phyloP scores from a whole-genome alignment of 2,113 vertebrate species.

The Trematocara unimaculatum region DNA sequence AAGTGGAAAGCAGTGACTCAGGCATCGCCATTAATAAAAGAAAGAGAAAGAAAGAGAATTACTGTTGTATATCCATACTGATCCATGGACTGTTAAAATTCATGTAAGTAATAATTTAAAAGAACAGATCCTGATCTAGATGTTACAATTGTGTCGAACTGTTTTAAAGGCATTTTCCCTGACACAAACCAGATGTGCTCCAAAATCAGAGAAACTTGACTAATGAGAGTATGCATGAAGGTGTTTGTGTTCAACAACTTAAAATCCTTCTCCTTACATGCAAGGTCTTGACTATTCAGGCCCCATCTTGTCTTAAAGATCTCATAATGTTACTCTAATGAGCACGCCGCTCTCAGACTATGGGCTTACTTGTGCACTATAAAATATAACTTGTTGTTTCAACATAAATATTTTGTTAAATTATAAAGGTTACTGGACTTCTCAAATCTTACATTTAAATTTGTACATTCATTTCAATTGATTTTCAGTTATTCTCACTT shows the following conservation, averaged over 20 bases:
- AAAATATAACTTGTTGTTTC: not conserved
- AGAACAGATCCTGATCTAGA: not conserved
- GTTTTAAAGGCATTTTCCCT: not conserved
- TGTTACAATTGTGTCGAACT: not conserved
- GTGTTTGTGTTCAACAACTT: not conserved
- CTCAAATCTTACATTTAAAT: not conserved
- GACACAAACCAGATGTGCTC: not conserved
- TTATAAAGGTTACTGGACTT: not conserved
- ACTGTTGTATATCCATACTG: accelerated
- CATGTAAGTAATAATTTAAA: not conserved
- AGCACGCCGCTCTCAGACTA: not conserved
- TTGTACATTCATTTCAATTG: not conserved
- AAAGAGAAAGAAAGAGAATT: not conserved
- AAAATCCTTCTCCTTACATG: not conserved
- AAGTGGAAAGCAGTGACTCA: not conserved
- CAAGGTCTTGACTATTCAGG: not conserved
- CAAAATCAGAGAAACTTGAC: not conserved
- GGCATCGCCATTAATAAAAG: not conserved
- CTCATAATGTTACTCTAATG: not conserved
- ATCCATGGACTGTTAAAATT: not conserved
- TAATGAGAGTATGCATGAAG: not conserved
- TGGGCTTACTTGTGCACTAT: not conserved
- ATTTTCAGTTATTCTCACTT: not conserved
- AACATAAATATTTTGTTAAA: not conserved
- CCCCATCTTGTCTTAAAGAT: not conserved